Evolutionary conservation across 2,888 invertebrate species (phyloP).

Genomic region (Stenchaetothrips biformis): DNA sequence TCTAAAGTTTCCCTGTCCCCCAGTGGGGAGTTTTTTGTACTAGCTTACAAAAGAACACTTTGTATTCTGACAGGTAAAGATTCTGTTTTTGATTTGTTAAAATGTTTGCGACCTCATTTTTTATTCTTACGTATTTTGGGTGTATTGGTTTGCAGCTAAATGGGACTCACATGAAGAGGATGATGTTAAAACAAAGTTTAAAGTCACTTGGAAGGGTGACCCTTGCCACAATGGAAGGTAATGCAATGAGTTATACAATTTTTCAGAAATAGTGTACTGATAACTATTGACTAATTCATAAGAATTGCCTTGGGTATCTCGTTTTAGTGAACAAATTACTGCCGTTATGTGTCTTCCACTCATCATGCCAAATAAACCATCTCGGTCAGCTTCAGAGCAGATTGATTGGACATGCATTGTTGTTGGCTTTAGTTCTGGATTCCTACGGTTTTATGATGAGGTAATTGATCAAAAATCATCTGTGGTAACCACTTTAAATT

Average conservation of each 20-base stretch:
- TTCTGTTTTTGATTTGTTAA: conserved; percentile 25
- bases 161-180: conserved; percentile 54
- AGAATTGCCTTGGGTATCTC: conserved; percentile 27
- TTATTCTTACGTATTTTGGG: conserved; percentile 30
- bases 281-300: conserved; percentile 42
- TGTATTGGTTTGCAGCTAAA: conserved; percentile 48
- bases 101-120: not conserved
- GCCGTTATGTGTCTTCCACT: conserved; percentile 51
- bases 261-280: not conserved
- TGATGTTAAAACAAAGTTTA: conserved; percentile 51
- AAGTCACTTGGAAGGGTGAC: conserved; percentile 54
- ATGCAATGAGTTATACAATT: conserved; percentile 35
- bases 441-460: conserved; percentile 83
- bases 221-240: conserved; percentile 48
- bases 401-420: conserved; percentile 89
- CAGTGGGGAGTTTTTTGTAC: conserved; percentile 62
- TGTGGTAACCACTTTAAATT: not conserved
- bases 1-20: conserved; percentile 66
- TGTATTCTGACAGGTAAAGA: conserved; percentile 56
- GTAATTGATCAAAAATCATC: conserved; percentile 41
- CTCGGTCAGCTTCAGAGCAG: conserved; percentile 45
- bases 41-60: conserved; percentile 61
- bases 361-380: conserved; percentile 37
- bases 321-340: conserved; percentile 50
- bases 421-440: conserved; percentile 80